Evolutionary conservation across 2,888 invertebrate species (phyloP), one percentile per base, ranked within the genome.

Genomic region (Rotaria magnacalcarata): DNA sequence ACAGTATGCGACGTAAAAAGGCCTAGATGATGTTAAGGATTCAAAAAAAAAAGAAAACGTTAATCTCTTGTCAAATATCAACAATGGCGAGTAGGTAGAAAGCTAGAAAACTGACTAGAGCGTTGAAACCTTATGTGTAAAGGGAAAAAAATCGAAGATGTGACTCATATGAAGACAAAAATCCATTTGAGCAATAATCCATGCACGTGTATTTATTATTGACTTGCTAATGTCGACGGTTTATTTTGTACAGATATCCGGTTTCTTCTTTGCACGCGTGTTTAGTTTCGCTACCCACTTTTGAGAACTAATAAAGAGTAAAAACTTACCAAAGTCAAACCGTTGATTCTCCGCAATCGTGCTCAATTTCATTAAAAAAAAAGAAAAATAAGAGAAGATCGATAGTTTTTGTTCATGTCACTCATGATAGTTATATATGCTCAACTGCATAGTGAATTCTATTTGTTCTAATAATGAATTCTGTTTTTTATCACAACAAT

Each of bases 391-490:
- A 2, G 16, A 34, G 0, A 67, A 67, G 67, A 67, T 67, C 34
- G 34, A 67, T 67, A 67, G 67, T 16, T 19, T 67, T 67, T 34
- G 34, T 7, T 67, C 67, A 16, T 67, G 67, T 54, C 21, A 67
- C 34, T 67, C 16, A 34, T 67, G 34, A 67, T 67, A 16, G 24
- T 56, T 56, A 24, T 56, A 8, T 67, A 27, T 67, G 67, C 67
- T 67, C 34, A 67, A 34, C 6, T 67, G 34, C 34, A 67, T 27
- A 34, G 6, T 24, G 34, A 34, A 34, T 67, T 67, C 27, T 67
- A 67, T 67, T 67, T 67, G 67, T 67, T 67, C 67, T 67, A 16
- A 27, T 67, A 67, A 67, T 67, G 67, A 67, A 67, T 67, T 67
- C 67, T 67, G 34, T 34, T 67, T 67, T 67, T 67, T 19, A 67